Evolutionary conservation across 2,113 vertebrate species (phyloP).

Genomic region (Nesogale talazaci): DNA sequence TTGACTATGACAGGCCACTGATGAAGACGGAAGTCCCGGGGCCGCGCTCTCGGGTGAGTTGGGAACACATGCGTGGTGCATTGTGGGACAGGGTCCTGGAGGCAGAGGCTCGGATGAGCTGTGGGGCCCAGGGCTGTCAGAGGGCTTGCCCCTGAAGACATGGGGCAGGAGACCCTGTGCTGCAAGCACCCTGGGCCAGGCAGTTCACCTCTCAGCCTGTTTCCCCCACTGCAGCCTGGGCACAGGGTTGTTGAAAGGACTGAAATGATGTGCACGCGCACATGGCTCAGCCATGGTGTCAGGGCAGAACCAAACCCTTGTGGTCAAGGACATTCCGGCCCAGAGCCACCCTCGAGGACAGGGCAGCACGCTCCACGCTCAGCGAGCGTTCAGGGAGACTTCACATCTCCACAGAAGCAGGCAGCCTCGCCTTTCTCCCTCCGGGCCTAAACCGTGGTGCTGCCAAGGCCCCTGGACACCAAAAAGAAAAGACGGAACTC

Average conservation of each 20-base stretch:
- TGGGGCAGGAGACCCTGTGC: not conserved
- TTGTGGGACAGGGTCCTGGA: not conserved
- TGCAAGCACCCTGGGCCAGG: not conserved
- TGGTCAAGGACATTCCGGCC: no score
- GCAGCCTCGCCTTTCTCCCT: no score
- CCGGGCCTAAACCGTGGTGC: no score
- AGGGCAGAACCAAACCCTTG: no score
- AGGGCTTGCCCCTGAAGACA: not conserved
- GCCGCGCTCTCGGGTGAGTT: conserved; percentile 92
- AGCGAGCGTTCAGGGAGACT: no score
- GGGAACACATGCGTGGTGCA: not conserved
- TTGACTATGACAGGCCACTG: conserved; percentile 95
- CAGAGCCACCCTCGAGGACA: no score
- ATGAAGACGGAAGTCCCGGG: conserved; percentile 98
- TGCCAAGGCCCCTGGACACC: no score
- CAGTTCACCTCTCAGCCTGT: not conserved
- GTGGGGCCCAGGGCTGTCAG: not conserved
- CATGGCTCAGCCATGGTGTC: no score
- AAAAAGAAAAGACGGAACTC: no score
- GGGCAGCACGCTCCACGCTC: no score
- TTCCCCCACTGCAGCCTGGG: not conserved
- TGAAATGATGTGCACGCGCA: no score
- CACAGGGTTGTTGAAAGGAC: not conserved
- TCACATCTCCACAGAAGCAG: no score
- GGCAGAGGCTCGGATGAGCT: not conserved